Evolutionary conservation across 1,140 invertebrate species (phyloP), one percentile per base, ranked within the genome.

Genomic region (Leucophenga varia): DNA sequence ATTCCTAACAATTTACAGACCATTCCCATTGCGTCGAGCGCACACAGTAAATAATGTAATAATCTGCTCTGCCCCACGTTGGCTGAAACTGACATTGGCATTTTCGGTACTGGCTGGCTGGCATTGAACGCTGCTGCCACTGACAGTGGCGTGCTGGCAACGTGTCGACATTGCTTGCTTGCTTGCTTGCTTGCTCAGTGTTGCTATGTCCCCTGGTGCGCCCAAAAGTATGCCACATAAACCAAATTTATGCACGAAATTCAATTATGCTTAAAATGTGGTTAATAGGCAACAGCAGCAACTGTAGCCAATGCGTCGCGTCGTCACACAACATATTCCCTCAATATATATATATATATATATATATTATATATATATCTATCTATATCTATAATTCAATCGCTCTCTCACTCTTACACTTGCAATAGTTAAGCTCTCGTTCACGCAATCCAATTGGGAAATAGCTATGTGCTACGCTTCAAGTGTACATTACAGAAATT

Each of bases 211-310:
- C 64, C 61, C 49, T 55, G 42, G 55, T 55, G 55, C 50, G 22
- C 22, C 22, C 22, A 25, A 25, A 25, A 25, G 22, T 25, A 25
- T 25, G 22, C 22, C 61, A 63, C 61, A 65, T 65, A 65, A 65
- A 65, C 61, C 55, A 65, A 65, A 65, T 65, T 65, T 65, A 65
- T 65, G 61, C 61, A 65, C 61, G 50, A 65, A 65, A 65, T 65
- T 65, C 61, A 65, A 65, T 65, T 65, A 65, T 65, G 61, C 61
- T 65, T 65, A 65, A 65, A 65, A 65, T 65, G 61, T 65, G 61
- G 61, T 65, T 65, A 65, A 65, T 65, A 65, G 61, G 61, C 61
- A 25, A 10, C 59, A 55, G 47, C 58, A 54, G 52, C 55, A 64
- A 64, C 60, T 64, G 64, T 64, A 47, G 54, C 30, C 35, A 28